A percentile compares a stretch with the other conserved stretches of the same genome.
Evolutionary conservation across 2,888 invertebrate genomes (phyloP).

Genomic region (Scotopteryx bipunctaria): DNA sequence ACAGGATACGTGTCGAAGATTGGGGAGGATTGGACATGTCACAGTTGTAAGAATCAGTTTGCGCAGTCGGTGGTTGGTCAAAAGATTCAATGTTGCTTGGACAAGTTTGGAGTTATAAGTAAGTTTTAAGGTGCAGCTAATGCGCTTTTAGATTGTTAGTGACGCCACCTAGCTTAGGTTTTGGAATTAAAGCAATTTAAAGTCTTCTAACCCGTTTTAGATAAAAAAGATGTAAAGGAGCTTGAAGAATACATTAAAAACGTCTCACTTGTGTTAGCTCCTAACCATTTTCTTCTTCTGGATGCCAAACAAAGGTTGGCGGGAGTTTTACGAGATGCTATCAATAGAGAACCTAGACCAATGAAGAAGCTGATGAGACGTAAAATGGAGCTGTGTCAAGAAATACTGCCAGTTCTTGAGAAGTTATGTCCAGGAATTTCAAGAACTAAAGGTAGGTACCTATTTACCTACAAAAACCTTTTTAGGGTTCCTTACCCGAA

Average conservation of each 20-base stretch:
- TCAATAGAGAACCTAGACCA: conserved; percentile 75
- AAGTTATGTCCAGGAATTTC: conserved; percentile 85
- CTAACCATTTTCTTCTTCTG: conserved; percentile 86
- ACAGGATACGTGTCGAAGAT: conserved; percentile 62
- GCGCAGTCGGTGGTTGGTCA: not conserved
- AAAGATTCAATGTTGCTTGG: conserved; percentile 60
- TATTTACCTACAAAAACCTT: too few relatives aligned
- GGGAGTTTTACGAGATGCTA: conserved; percentile 79
- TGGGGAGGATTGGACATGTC: conserved; percentile 79
- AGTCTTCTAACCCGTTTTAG: not conserved
- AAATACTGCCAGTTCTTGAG: not conserved
- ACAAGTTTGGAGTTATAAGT: not conserved
- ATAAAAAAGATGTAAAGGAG: conserved; percentile 58
- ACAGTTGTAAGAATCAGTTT: not conserved
- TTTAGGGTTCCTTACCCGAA: too few relatives aligned
- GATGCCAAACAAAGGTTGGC: conserved; percentile 88
- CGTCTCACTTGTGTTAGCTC: conserved; percentile 83
- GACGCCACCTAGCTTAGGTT: not conserved
- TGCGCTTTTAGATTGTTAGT: not conserved
- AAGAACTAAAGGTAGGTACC: not conserved
- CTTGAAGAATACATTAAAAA: conserved; percentile 80
- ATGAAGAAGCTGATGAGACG: conserved; percentile 66
- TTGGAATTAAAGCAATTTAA: too few relatives aligned
- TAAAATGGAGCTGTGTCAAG: not conserved
- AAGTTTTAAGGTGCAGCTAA: not conserved